Conservation (phyloP, 1,140 invertebrate genomes). For the Kradibia gibbosae region DNA sequence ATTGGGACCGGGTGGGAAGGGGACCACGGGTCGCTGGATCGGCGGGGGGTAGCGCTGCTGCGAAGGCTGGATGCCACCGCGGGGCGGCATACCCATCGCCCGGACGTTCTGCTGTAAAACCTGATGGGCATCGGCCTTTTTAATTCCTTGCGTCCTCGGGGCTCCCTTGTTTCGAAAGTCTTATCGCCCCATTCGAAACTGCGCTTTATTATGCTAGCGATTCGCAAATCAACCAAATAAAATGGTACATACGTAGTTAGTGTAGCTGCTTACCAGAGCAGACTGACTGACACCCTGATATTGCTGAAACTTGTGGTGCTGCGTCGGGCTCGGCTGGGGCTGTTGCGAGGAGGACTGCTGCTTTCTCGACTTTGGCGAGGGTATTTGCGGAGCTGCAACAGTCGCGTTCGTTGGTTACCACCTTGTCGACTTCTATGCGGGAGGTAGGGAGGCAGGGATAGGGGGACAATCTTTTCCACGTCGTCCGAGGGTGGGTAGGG, state of each 20-base stretch:
- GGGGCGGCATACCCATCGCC: constrained; percentile 71
- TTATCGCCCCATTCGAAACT: constrained; percentile 20
- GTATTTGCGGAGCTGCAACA: constrained; percentile 70
- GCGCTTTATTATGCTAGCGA: constrained; percentile 6
- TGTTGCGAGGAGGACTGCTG: constrained; percentile 71
- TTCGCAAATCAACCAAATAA: constrained; percentile 54
- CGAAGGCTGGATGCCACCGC: constrained; percentile 67
- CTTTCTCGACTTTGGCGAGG: constrained; percentile 74
- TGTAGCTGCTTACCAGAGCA: constrained; percentile 72
- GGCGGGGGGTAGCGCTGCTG: constrained; percentile 72
- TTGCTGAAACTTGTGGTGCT: constrained; percentile 75
- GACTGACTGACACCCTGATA: constrained; percentile 72
- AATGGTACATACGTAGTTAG: constrained; percentile 71
- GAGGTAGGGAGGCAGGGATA: background rate
- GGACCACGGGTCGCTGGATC: constrained; percentile 71
- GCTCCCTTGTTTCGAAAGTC: background rate
- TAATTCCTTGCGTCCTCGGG: background rate
- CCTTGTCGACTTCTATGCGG: no score
- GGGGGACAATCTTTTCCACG: no score
- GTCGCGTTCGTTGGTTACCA: background rate
- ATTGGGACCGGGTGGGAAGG: constrained; percentile 69
- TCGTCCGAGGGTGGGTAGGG: no score
- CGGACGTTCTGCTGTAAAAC: constrained; percentile 70
- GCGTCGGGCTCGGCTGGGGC: constrained; percentile 75
- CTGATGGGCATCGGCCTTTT: constrained; percentile 44